Evolutionary conservation across 1,140 invertebrate species (phyloP), one percentile per base, ranked within the genome.

Genomic region (Medauroidea extradentata): DNA sequence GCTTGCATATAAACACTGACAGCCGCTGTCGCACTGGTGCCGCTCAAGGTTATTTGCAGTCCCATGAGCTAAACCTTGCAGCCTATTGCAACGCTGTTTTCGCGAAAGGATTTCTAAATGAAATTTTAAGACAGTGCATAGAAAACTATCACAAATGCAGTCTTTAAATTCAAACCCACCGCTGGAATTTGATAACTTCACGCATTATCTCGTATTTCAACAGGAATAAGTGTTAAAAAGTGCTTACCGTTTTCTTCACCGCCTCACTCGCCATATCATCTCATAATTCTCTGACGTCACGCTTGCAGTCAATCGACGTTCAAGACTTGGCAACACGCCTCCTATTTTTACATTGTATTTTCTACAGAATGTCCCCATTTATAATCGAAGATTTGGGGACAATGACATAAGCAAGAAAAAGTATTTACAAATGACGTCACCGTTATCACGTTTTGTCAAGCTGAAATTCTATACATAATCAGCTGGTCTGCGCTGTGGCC

Each of bases 281-380:
- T 48, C 58, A 54, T 54, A 60, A 58, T 58, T 46, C 46, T 60
- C 24, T 60, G 58, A 60, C 58, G 58, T 60, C 58, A 60, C 42
- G 29, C 24, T 54, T 24, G 18, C n/a, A 57, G 56, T 51, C 56
- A 57, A 57, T 57, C 56, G 56, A 57, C 56, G 27, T 57, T 57
- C 56, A 50, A 50, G 53, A 57, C 44, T 57, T 50, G 56, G 56
- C 56, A 49, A 50, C 56, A 57, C n/a, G 25, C 43, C 24, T 34
- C 27, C 16, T n/a, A 19, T 44, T 34, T 7, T 34, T 34, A 34
- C 29, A 34, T 11, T 34, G 29, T 34, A 34, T 7, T 34, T 34
- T 34, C 29, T 34, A 11, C 29, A 4, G 4, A 34, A 34, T 7
- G 11, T 11, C 29, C 11, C 29, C 29, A 34, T 34, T 34, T 34